Evolutionary conservation across 2,797 vertebrate species (phyloP), one percentile per base, ranked within the genome.

Genomic region (Malurus leucopterus): DNA sequence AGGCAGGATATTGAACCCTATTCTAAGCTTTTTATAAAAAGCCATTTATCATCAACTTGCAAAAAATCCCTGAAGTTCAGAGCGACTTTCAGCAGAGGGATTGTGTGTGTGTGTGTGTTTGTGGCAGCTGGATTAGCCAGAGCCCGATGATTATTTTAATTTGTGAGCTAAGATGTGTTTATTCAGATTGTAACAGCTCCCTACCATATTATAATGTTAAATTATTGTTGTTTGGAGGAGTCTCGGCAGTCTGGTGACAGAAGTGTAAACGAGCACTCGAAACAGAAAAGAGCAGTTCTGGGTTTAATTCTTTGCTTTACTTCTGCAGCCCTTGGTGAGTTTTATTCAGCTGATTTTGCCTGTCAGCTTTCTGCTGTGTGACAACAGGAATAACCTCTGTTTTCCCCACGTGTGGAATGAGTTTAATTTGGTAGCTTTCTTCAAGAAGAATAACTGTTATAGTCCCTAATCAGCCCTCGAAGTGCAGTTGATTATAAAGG

Each of bases 131-230:
- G 47, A 40, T 89, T 75, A 87, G 68, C 53, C 79, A 54, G 86
- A 68, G 49, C 84, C 63, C 0, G 1, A 65, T 62, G 76, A 71
- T 89, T 85, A 54, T 91, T 85, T 88, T 84, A 84, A 92, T 84
- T 84, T 83, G 82, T 86, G 84, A 89, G 58, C 65, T 74, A 49
- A 80, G 13, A 90, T 71, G 50, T 70, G 79, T 90, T 94, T 86
- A 58, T 36, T 78, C 16, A 53, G 62, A 68, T 58, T 76, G 69
- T 77, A 94, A 47, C 90, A 83, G 69, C 89, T 93, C 50, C 69
- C 79, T 87, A 57, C 68, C 73, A 8, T 79, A 73, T 50, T 90
- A 44, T 32, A 77, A 50, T 50, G 75, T 74, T 76, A 85, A 89
- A 51, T 80, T 73, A 76, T 64, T 86, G 46, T 86, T 69, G 27